phyloP scores from a whole-genome alignment of 2,797 vertebrate genomes.

The Catharus ustulatus region DNA sequence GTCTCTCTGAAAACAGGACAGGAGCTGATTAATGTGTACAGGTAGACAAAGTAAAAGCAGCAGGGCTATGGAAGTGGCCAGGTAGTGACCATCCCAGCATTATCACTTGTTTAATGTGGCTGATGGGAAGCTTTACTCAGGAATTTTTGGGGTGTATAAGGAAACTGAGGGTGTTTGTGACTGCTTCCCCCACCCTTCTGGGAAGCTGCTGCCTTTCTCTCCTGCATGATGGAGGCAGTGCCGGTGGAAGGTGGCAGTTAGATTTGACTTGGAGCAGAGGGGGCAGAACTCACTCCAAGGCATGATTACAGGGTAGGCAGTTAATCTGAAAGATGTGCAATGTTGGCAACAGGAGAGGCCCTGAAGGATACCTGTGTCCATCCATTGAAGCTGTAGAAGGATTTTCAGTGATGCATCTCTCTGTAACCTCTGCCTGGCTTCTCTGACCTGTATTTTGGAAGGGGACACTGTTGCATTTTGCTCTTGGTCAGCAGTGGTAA shows the following conservation, averaged over 20 bases:
- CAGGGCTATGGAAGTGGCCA: neutral
- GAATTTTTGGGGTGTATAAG: neutral
- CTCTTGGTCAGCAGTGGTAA: neutral
- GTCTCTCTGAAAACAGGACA: neutral
- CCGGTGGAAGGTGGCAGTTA: neutral
- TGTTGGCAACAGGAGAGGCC: neutral
- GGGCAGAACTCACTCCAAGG: neutral
- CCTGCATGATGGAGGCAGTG: neutral
- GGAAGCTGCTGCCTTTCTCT: neutral
- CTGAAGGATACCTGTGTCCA: neutral
- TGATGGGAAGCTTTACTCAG: neutral
- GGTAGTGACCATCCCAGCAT: neutral
- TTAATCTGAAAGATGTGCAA: neutral
- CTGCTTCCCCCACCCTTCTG: neutral
- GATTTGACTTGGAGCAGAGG: neutral
- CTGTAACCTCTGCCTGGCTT: neutral
- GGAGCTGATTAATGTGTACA: neutral
- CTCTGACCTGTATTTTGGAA: neutral
- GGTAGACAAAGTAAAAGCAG: neutral
- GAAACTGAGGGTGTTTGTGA: neutral
- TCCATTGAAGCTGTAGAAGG: neutral
- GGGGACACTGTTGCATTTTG: neutral
- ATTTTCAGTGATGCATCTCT: neutral
- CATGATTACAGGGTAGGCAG: neutral
- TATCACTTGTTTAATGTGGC: neutral